Conservation (phyloP, 2,113 vertebrate species). For the Psophia crepitans region DNA sequence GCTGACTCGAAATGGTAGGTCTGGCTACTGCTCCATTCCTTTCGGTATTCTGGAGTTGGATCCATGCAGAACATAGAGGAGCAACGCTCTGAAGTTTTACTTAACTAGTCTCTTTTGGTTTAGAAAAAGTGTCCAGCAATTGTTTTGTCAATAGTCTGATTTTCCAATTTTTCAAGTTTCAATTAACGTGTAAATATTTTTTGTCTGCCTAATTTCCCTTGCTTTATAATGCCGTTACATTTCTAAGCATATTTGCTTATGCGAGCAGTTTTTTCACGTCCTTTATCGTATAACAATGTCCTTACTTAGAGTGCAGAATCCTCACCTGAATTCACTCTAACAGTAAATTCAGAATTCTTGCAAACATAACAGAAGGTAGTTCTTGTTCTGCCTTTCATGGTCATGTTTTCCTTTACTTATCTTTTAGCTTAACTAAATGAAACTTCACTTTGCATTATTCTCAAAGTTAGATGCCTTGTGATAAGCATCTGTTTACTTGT, state of each 20-base stretch:
- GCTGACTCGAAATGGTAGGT: constrained; percentile 87
- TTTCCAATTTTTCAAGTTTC: background rate
- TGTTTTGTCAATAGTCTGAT: background rate
- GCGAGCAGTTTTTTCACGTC: background rate
- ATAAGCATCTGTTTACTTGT: background rate
- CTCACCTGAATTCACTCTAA: background rate
- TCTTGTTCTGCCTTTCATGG: background rate
- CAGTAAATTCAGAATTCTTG: background rate
- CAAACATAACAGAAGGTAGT: background rate
- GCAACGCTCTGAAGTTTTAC: background rate
- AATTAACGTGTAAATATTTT: background rate
- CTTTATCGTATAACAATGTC: background rate
- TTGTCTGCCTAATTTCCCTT: background rate
- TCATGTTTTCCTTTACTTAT: background rate
- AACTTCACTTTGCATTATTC: background rate
- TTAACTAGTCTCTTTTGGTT: background rate
- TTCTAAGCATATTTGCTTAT: background rate
- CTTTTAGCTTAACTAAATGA: background rate
- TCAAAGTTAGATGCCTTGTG: background rate
- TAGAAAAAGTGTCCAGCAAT: background rate
- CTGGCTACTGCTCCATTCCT: background rate
- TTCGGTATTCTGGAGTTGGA: background rate
- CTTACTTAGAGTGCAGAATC: background rate
- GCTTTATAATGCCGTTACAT: background rate
- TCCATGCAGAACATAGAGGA: background rate